Base-by-base conservation (phyloP, 2,113 vertebrate genomes). In the Strix aluco region DNA sequence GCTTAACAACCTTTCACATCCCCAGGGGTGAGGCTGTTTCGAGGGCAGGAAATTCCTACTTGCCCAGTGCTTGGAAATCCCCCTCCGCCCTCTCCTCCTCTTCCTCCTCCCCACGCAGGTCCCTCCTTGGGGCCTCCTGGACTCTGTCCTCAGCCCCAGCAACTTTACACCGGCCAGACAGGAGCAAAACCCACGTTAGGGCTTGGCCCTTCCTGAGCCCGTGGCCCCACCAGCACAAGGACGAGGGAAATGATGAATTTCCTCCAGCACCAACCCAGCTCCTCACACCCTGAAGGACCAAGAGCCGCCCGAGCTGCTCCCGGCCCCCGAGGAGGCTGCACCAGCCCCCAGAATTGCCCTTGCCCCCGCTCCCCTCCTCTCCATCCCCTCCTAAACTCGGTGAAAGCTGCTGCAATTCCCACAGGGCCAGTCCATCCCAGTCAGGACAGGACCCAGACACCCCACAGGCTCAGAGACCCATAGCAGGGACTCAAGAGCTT, bases 281-380 rank as follows among this genome's bases (percentile, higher is more conserved):
- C 62, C 81, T 58, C 72, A 25, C 58, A 5, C 18, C 75, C 59
- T 12, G 42, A 47, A 52, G 66, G 46, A 27, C 44, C 61, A 1
- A 25, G 75, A 63, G 73, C 81, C 1, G 2, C 73, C 38, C 2
- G 9, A 63, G 81, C 84, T 25, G 47, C 70, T 55, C 42, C 65
- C 0, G 0, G 23, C 54, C 32, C 77, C 30, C 2, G 0, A 1
- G 0, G 3, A 55, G 30, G 58, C 80, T 9, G 11, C 5, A 0
- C n/a, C 38, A 5, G n/a, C 32, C 42, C 61, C 34, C 5, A 0
- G 11, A 8, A 2, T 7, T 15, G 25, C 47, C 42, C 46, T 19
- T 3, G 1, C 7, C 66, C 17, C n/a, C 0, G 34, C 1, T 38
- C 36, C 75, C 34, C 26, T 18, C 59, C 42, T 42, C 61, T 29